These are phyloP conservation scores for Otolemur garnettii DNA, from an alignment of 2,113 vertebrate genomes.

Conservation along the genomic window DNA sequence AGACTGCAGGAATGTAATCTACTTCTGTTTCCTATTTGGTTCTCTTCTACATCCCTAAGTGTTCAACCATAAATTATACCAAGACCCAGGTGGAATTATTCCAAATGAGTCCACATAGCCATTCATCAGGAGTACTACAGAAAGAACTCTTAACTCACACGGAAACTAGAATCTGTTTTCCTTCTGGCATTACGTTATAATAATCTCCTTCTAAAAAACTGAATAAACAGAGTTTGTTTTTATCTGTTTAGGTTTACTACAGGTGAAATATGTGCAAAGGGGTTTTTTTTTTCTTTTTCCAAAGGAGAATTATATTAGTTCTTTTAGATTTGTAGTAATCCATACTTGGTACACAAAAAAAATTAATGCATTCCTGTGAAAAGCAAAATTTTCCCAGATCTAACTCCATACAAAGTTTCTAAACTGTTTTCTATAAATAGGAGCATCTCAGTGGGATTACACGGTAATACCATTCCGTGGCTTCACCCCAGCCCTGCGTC, in stretches of 20 bases:
- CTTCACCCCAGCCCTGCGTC: background rate
- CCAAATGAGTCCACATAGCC: conserved; percentile 1
- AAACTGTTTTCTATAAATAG: conserved; percentile 11
- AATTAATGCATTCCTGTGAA: background rate
- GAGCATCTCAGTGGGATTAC: background rate
- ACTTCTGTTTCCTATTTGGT: background rate
- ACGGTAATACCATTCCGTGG: background rate
- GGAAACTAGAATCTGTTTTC: background rate
- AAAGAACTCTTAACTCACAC: background rate
- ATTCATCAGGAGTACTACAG: background rate
- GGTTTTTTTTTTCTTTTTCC: background rate
- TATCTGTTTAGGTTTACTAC: background rate
- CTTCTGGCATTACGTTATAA: background rate
- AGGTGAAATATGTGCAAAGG: background rate
- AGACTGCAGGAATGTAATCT: background rate
- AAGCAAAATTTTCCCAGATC: background rate
- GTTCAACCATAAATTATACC: background rate
- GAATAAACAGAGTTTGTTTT: background rate
- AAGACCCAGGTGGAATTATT: background rate
- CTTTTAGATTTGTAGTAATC: conserved; percentile 50
- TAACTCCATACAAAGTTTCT: background rate
- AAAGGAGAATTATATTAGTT: background rate
- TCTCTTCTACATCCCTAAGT: background rate
- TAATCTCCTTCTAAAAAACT: conserved; percentile 4
- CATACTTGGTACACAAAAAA: background rate